These are phyloP conservation scores for Centropyge bicolor DNA, from an alignment of 2,797 vertebrate species.

Conservation along the genomic window DNA sequence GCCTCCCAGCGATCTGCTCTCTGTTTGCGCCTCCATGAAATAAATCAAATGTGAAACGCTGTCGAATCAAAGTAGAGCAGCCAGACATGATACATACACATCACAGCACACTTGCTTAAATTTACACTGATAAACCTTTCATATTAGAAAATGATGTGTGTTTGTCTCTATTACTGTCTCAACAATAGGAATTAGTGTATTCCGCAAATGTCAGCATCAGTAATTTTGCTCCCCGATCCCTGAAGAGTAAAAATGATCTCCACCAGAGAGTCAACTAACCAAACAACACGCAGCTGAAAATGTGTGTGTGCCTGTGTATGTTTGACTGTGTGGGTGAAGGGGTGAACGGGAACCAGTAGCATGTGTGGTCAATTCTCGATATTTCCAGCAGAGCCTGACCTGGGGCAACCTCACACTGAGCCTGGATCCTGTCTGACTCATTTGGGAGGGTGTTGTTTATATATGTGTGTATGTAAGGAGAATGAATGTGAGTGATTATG, in stretches of 20 bases:
- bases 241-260: constrained; percentile 54
- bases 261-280: constrained; percentile 55
- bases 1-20: constrained; percentile 74
- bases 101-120: constrained; percentile 45
- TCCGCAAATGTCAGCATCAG: neutral
- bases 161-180: constrained; percentile 4
- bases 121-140: constrained; percentile 14
- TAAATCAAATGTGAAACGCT: constrained; percentile 77
- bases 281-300: constrained; percentile 61
- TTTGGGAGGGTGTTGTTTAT: constrained; percentile 56
- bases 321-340: constrained; percentile 54
- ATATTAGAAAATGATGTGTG: neutral
- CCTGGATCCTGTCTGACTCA: constrained; percentile 79
- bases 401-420: constrained; percentile 72
- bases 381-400: constrained; percentile 79
- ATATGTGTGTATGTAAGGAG: constrained; percentile 42
- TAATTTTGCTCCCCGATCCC: constrained; percentile 36
- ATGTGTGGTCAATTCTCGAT: constrained; percentile 81
- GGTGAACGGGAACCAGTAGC: constrained; percentile 75
- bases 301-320: constrained; percentile 31
- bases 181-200: constrained; percentile 23
- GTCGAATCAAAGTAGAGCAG: constrained; percentile 69
- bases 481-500: constrained; percentile 68
- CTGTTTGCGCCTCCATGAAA: constrained; percentile 70
- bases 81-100: constrained; percentile 65